These are phyloP conservation scores for Tenualosa ilisha DNA, from an alignment of 2,797 vertebrate species.

Conservation along the genomic window DNA sequence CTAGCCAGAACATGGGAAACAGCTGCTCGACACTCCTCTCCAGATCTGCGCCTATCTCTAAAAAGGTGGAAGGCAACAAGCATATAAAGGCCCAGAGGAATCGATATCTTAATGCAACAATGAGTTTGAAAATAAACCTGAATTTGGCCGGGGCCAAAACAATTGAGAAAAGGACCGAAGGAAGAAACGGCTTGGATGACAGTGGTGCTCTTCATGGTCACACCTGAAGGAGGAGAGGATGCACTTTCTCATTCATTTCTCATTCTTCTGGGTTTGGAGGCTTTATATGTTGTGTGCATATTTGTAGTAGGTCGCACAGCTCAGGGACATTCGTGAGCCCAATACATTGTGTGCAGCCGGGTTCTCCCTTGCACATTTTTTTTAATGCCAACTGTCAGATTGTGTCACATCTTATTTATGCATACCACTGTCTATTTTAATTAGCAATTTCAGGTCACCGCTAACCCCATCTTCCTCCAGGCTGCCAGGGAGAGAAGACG, in stretches of 20 bases:
- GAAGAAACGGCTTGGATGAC: slow-evolving; percentile 44
- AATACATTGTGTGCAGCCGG: slow-evolving; percentile 39
- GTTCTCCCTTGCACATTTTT: slow-evolving; percentile 9
- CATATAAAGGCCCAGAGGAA: slow-evolving; percentile 37
- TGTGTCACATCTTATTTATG: slow-evolving; percentile 64
- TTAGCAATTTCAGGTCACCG: slow-evolving; percentile 67
- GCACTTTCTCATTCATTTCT: not conserved
- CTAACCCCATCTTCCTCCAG: slow-evolving; percentile 55
- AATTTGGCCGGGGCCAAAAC: slow-evolving; percentile 29
- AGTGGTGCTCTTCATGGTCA: slow-evolving; percentile 27
- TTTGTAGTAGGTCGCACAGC: slow-evolving; percentile 9
- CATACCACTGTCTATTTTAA: slow-evolving; percentile 69
- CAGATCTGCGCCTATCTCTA: slow-evolving; percentile 46
- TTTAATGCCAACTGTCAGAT: slow-evolving; percentile 59
- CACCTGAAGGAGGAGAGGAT: not conserved
- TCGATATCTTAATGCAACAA: slow-evolving; percentile 28
- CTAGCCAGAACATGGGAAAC: slow-evolving; percentile 53
- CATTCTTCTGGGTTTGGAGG: not conserved
- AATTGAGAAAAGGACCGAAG: slow-evolving; percentile 17
- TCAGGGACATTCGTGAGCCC: slow-evolving; percentile 38
- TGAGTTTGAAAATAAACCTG: slow-evolving; percentile 44
- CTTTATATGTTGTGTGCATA: not conserved
- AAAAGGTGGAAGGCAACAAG: slow-evolving; percentile 37
- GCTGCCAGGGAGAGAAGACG: slow-evolving; percentile 58
- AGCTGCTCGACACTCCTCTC: slow-evolving; percentile 54